Evolutionary conservation across 2,113 vertebrate genomes (phyloP).

Genomic region (Pygathrix nemaeus): DNA sequence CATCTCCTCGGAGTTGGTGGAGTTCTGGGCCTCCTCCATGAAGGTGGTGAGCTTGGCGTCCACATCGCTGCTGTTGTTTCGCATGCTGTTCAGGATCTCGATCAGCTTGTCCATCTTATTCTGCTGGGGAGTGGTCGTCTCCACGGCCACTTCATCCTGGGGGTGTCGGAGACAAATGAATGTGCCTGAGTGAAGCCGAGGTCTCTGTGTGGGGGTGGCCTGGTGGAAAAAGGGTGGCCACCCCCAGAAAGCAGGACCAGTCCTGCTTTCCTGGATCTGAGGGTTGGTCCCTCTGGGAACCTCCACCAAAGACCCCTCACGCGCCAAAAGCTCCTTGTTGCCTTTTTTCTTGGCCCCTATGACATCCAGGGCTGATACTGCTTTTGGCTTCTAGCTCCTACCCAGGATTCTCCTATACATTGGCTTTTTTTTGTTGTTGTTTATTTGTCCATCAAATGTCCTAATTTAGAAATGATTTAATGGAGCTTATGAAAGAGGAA

Average conservation of each 20-base stretch:
- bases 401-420: neutral
- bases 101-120: constrained; percentile 95
- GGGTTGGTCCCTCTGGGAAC: neutral
- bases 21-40: constrained; percentile 98
- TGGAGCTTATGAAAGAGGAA: neutral
- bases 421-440: neutral
- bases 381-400: neutral
- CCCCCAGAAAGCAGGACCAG: neutral
- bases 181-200: constrained; percentile 52
- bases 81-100: constrained; percentile 97
- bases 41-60: constrained; percentile 94
- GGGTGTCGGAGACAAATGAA: constrained; percentile 63
- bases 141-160: constrained; percentile 92
- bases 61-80: constrained; percentile 95
- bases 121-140: constrained; percentile 86
- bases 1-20: constrained; percentile 94
- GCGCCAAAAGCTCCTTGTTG: neutral
- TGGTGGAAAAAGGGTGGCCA: neutral
- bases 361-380: neutral
- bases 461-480: neutral
- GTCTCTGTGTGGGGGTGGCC: accelerated
- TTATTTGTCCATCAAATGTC: neutral
- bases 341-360: neutral
- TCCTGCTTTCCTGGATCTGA: neutral
- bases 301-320: neutral